Evolutionary conservation across 2,888 invertebrate species (phyloP).

Genomic region (Dasysyrphus tricinctus): DNA sequence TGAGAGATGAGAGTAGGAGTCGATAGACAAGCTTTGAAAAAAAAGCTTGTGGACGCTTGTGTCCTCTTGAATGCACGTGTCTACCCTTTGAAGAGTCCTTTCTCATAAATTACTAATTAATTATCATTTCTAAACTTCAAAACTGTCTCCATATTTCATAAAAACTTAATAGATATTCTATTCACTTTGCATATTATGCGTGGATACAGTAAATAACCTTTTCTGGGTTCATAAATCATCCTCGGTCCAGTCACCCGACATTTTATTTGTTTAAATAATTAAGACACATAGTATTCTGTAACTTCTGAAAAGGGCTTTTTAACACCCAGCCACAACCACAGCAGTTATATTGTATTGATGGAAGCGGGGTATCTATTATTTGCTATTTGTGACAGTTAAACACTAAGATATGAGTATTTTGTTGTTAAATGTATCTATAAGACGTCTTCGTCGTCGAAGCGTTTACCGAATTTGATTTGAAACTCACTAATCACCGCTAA

Average conservation of each 20-base stretch:
- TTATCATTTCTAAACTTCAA: too few relatives aligned
- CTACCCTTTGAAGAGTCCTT: too few relatives aligned
- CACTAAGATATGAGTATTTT: conserved; percentile 49
- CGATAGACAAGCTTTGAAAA: too few relatives aligned
- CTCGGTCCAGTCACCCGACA: conserved; percentile 18
- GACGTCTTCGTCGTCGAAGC: conserved; percentile 40
- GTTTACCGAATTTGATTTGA: conserved; percentile 75
- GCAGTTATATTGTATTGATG: neutral
- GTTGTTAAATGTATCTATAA: conserved; percentile 22
- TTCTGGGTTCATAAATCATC: neutral
- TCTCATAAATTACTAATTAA: too few relatives aligned
- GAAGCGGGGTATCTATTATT: neutral
- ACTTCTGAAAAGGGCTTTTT: conserved; percentile 39
- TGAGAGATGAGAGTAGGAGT: too few relatives aligned
- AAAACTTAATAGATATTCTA: too few relatives aligned
- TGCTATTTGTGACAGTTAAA: conserved; percentile 58
- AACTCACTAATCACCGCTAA: conserved; percentile 72
- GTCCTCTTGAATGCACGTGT: too few relatives aligned
- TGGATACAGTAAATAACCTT: too few relatives aligned
- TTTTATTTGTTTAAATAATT: conserved; percentile 30
- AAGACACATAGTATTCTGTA: conserved; percentile 8
- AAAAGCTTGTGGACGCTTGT: too few relatives aligned
- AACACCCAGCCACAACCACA: neutral
- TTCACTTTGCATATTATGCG: too few relatives aligned
- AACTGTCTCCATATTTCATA: too few relatives aligned